Evolutionary conservation across 2,888 invertebrate species (phyloP), one percentile per base, ranked within the genome.

Genomic region (Thera obeliscata): DNA sequence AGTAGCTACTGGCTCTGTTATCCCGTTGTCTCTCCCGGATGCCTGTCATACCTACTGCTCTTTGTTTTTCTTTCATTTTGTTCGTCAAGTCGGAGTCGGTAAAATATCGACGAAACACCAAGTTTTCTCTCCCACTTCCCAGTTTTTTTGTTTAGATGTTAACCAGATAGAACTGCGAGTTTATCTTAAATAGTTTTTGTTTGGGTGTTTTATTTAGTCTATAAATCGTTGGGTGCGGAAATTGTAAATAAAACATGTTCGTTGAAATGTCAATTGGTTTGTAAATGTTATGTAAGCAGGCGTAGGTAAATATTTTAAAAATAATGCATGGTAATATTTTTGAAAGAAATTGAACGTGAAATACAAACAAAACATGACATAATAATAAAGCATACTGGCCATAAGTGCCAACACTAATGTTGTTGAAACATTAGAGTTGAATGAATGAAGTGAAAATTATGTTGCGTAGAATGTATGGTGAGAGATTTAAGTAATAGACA

Each of bases 51-150:
- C 70, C 68, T 70, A 62, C 43, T 64, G 70, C 52, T 50, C 22
- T 69, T 73, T 73, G 64, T 75, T 77, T 76, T 76, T 69, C 71
- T 72, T 74, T 72, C 67, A 64, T 72, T 71, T 73, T 74, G 66
- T 76, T 71, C 62, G 35, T 63, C 57, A 65, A 73, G 61, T 75
- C 65, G 59, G 65, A 71, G 67, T 69, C 71, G 74, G 72, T 75
- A 69, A 75, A 72, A 74, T 70, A 73, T 69, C 70, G 66, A 52
- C 61, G 46, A 63, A 70, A 64, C 71, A 70, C 64, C 62, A 38
- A 73, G 57, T 66, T 76, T 70, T 66, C 65, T 67, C 56, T 63
- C 64, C 52, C 52, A 52, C 52, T 54, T 41, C 57, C 61, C 55
- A 22, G 22, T 64, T 69, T 72, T 72, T 69, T 71, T 72, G 69